A percentile compares a stretch with the other conserved stretches of the same genome.
Evolutionary conservation across 2,113 vertebrate genomes (phyloP).

Genomic region (Peromyscus leucopus): DNA sequence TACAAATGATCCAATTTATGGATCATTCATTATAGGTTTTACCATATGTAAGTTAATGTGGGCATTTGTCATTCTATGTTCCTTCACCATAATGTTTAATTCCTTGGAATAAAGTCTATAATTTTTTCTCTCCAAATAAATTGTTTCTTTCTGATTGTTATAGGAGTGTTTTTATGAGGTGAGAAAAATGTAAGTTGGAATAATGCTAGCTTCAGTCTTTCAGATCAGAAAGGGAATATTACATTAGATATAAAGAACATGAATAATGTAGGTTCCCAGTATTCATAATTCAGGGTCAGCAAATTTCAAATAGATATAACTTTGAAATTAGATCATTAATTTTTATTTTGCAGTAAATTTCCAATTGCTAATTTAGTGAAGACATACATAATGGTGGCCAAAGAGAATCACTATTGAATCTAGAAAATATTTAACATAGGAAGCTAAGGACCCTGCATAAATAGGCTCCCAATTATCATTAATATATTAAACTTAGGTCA

Average conservation of each 20-base stretch:
- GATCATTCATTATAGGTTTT: neutral
- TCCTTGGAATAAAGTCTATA: neutral
- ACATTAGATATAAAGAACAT: neutral
- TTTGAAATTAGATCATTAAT: constrained; percentile 6
- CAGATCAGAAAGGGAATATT: neutral
- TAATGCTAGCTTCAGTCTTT: neutral
- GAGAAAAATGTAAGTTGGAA: neutral
- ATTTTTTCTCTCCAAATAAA: neutral
- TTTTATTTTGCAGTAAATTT: constrained; percentile 10
- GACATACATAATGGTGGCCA: neutral
- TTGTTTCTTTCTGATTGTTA: neutral
- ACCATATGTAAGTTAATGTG: neutral
- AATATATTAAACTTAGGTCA: neutral
- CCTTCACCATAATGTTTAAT: neutral
- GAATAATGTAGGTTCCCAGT: neutral
- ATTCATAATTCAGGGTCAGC: constrained; percentile 1
- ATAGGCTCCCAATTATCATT: neutral
- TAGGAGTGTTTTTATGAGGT: neutral
- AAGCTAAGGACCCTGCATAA: neutral
- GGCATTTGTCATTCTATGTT: neutral
- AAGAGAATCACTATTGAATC: neutral
- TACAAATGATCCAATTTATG: neutral
- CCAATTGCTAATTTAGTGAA: neutral
- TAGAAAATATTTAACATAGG: neutral
- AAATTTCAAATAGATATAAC: constrained; percentile 14